phyloP scores from a whole-genome alignment of 2,113 vertebrate species.

The Pyxicephalus adspersus region DNA sequence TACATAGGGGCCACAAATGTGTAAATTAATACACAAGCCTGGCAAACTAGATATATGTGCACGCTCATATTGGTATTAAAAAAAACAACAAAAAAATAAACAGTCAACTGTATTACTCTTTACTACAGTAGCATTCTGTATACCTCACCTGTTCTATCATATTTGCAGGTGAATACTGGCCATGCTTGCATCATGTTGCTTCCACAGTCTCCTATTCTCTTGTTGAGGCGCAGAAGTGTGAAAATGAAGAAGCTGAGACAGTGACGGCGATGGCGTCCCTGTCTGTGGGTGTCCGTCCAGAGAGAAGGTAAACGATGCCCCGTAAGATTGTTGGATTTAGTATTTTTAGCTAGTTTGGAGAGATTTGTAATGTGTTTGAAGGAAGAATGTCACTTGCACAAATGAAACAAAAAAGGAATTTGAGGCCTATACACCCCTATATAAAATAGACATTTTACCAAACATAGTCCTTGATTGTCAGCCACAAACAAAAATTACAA shows the following conservation, averaged over 20 bases:
- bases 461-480: too few species aligned
- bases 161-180: conserved; percentile 90
- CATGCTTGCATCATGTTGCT: conserved; percentile 81
- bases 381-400: too few species aligned
- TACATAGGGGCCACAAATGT: too few species aligned
- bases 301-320: conserved; percentile 79
- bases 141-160: conserved; percentile 47
- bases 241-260: conserved; percentile 91
- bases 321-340: neutral
- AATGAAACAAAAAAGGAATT: too few species aligned
- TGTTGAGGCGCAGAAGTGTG: conserved; percentile 86
- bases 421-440: too few species aligned
- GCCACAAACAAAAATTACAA: too few species aligned
- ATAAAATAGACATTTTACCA: too few species aligned
- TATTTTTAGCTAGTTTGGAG: neutral
- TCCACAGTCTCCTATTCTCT: conserved; percentile 85
- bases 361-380: neutral
- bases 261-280: conserved; percentile 96
- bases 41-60: neutral
- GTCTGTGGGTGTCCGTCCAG: conserved; percentile 86
- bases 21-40: too few species aligned
- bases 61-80: too few species aligned
- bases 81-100: too few species aligned
- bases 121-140: too few species aligned
- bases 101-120: too few species aligned